Evolutionary conservation across 2,113 vertebrate species (phyloP), one percentile per base, ranked within the genome.

Genomic region (Cryptotis parvus): DNA sequence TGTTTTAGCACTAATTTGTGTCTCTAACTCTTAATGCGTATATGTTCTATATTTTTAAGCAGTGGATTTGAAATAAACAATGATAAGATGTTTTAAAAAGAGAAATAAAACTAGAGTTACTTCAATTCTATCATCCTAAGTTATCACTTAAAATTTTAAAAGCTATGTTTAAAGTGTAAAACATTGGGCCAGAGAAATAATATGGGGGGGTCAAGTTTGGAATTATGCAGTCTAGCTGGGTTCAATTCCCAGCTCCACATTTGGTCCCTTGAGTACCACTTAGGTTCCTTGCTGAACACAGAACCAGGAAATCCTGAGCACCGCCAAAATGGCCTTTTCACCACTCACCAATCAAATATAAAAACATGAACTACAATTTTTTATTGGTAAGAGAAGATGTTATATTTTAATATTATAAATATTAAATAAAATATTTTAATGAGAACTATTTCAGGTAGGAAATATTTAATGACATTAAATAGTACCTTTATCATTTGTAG

Each of bases 401-500:
- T 58, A 22, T 20, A 6, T 58, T 58, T 22, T 58, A 24, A 4
- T 49, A 49, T 49, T 49, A 2, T 49, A 49, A 49, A 49, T 49
- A 49, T 49, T 49, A 7, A 49, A 27, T 49, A 2, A 1, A 93
- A 58, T 58, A 58, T 58, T 58, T 58, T 55, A 55, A 55, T 55
- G 10, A 55, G 52, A 55, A 33, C 41, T 83, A n/a, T 91, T 70
- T 78, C 65, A 41, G n/a, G 3, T 49, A n/a, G n/a, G 2, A 1
- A 94, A 58, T 58, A 58, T 58, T 58, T 58, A 58, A 24, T 58
- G 2, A 24, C 6, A 20, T 58, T 93, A 84, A 86, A 95, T 41
- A 37, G 90, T 18, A 83, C 9, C 61, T 69, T 89, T 22, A 16
- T 5, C 81, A 92, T 65, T 65, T 65, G 91, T 65, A 79, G 72